phyloP scores from a whole-genome alignment of 2,113 vertebrate genomes.

The Ammodytes dubius region DNA sequence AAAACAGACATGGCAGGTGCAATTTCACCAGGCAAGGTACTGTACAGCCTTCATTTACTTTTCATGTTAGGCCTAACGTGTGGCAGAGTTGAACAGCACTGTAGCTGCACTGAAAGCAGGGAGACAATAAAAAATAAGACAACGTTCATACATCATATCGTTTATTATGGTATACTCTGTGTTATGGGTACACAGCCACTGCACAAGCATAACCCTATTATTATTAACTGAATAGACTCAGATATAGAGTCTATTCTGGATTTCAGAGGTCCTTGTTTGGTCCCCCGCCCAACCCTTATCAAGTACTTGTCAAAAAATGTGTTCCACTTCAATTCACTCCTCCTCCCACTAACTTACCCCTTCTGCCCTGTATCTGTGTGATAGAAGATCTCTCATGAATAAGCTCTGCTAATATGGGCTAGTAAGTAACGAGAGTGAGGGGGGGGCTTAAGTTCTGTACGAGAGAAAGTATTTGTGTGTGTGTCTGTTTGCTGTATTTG shows the following conservation, averaged over 20 bases:
- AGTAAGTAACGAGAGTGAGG: conserved; percentile 53
- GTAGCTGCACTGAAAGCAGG: neutral
- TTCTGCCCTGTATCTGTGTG: conserved; percentile 27
- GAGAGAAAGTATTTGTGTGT: too few relatives aligned
- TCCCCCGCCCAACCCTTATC: conserved; percentile 45
- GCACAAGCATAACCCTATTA: neutral
- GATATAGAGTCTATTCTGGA: neutral
- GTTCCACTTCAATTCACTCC: conserved; percentile 61
- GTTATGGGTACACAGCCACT: neutral
- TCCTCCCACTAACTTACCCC: conserved; percentile 26
- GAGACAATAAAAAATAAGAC: too few relatives aligned
- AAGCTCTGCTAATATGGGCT: conserved; percentile 64
- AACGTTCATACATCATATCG: neutral
- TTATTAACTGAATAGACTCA: neutral
- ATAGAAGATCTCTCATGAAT: conserved; percentile 67
- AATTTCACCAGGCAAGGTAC: neutral
- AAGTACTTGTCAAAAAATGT: conserved; percentile 70
- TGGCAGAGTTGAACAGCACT: neutral
- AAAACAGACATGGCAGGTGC: conserved; percentile 58
- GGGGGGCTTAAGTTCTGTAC: too few relatives aligned
- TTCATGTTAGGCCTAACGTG: conserved; percentile 15
- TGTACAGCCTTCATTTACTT: conserved; percentile 6
- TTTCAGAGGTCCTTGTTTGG: conserved; percentile 40
- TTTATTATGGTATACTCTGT: neutral
- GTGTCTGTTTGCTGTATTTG: too few relatives aligned